Percentiles rank a stretch among this genome's conserved stretches.
phyloP scores from a whole-genome alignment of 2,888 invertebrate species.

The Mythimna impura region DNA sequence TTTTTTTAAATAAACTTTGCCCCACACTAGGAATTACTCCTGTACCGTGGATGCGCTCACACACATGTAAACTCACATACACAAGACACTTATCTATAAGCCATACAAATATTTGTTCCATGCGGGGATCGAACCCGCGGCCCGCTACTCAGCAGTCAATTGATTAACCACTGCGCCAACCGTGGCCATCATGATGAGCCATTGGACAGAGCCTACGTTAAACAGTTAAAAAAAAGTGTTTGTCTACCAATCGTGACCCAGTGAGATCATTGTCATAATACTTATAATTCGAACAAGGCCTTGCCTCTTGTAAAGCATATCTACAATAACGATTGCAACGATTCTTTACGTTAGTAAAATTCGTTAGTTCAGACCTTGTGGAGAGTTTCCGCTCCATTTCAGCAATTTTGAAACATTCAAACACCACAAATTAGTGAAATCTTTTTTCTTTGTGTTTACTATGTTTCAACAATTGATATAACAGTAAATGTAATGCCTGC shows the following conservation, averaged over 20 bases:
- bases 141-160: too few species aligned
- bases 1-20: constrained; percentile 1
- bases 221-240: background rate
- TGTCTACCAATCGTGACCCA: background rate
- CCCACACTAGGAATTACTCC: too few species aligned
- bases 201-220: background rate
- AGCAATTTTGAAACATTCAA: constrained; percentile 73
- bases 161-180: too few species aligned
- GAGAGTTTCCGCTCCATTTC: constrained; percentile 78
- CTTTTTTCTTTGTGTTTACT: constrained; percentile 53
- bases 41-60: too few species aligned
- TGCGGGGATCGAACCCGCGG: too few species aligned
- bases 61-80: too few species aligned
- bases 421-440: constrained; percentile 70
- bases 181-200: background rate
- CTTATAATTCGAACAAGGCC: constrained; percentile 73
- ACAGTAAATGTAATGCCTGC: background rate
- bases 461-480: background rate
- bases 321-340: constrained; percentile 58
- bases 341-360: constrained; percentile 58
- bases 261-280: constrained; percentile 59
- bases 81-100: too few species aligned
- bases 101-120: too few species aligned
- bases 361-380: constrained; percentile 72
- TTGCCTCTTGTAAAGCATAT: constrained; percentile 41